phyloP scores from a whole-genome alignment of 2,113 vertebrate genomes.

The Leucoraja erinaceus region DNA sequence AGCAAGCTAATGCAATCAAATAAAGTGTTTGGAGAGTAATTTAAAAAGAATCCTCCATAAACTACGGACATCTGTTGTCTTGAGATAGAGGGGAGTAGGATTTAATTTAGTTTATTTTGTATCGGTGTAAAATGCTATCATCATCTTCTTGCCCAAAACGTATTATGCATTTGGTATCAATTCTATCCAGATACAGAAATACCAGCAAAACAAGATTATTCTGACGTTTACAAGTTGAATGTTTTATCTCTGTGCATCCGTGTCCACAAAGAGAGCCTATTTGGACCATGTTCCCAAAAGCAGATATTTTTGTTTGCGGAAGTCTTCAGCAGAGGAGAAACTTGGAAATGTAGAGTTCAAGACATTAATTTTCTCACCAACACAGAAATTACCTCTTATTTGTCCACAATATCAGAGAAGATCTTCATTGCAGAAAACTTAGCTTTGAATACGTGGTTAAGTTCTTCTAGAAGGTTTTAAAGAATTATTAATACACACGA shows the following conservation, averaged over 20 bases:
- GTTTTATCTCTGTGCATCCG: neutral
- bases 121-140: neutral
- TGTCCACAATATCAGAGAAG: neutral
- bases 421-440: neutral
- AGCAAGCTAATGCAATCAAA: constrained; percentile 23
- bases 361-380: neutral
- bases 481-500: too few species aligned
- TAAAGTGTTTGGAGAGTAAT: constrained; percentile 16
- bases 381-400: neutral
- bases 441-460: neutral
- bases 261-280: too few species aligned
- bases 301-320: neutral
- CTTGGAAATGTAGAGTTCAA: neutral
- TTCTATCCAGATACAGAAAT: neutral
- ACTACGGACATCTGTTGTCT: constrained; percentile 6
- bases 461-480: too few species aligned
- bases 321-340: neutral
- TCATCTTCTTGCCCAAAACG: neutral
- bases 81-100: neutral
- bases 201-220: neutral
- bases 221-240: neutral
- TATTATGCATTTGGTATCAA: neutral
- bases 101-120: neutral
- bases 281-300: neutral
- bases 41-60: neutral